Percentiles rank a stretch among this genome's conserved stretches.
Conservation (phyloP, 2,113 vertebrate genomes). For the Ceyx cyanopectus region DNA sequence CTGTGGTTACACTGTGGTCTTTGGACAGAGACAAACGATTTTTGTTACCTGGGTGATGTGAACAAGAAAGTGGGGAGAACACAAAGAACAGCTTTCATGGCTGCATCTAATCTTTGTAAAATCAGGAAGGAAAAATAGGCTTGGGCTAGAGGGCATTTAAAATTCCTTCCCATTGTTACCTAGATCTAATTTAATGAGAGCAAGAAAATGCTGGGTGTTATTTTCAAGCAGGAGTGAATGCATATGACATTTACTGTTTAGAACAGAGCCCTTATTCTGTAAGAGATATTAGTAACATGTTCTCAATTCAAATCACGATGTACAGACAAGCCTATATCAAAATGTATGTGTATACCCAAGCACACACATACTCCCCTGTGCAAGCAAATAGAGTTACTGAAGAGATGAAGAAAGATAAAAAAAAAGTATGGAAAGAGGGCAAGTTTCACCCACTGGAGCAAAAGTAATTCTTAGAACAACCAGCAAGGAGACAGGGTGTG, state of each 20-base stretch:
- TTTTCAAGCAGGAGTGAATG: not conserved
- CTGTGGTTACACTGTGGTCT: not conserved
- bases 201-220: not conserved
- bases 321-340: not conserved
- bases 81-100: not conserved
- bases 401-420: not conserved
- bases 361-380: too few species aligned
- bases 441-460: not conserved
- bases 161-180: not conserved
- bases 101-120: rapidly evolving
- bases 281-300: not conserved
- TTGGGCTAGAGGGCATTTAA: not conserved
- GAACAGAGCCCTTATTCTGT: not conserved
- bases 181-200: not conserved
- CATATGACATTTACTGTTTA: not conserved
- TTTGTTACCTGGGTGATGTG: not conserved
- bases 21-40: not conserved
- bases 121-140: not conserved
- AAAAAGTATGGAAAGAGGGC: not conserved
- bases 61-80: not conserved
- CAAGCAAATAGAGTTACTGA: not conserved
- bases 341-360: rapidly evolving
- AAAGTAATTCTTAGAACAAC: not conserved
- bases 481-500: not conserved
- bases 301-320: not conserved